These are phyloP conservation scores for Muntiacus reevesi DNA, from an alignment of 2,113 vertebrate species.

Conservation along the genomic window DNA sequence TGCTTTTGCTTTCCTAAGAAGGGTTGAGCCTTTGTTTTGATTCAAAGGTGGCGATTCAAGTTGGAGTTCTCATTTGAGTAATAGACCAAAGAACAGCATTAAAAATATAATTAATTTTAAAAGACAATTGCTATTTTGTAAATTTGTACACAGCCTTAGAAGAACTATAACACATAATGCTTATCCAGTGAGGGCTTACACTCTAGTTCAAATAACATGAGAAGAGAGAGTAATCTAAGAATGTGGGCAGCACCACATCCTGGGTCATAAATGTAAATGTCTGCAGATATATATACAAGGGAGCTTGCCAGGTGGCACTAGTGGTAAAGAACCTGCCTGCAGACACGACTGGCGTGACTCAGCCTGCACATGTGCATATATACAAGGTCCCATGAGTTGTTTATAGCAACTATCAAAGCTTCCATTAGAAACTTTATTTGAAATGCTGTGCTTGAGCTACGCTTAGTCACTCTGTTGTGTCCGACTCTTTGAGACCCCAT, in stretches of 20 bases:
- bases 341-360: neutral
- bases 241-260: neutral
- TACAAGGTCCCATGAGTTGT: neutral
- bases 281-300: neutral
- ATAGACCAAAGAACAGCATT: neutral
- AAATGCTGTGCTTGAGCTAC: neutral
- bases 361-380: neutral
- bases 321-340: neutral
- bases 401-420: neutral
- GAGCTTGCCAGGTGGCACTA: neutral
- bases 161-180: neutral
- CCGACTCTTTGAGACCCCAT: neutral
- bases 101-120: slow-evolving; percentile 39
- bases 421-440: neutral
- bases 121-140: neutral
- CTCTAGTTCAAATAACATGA: neutral
- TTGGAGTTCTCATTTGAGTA: neutral
- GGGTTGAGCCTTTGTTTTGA: neutral
- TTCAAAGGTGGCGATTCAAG: neutral
- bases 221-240: neutral
- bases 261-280: neutral
- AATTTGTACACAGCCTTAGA: neutral
- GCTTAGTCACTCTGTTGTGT: neutral
- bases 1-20: neutral
- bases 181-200: neutral